These are phyloP conservation scores for Microplitis demolitor DNA, from an alignment of 1,140 invertebrate genomes.

Conservation along the genomic window DNA sequence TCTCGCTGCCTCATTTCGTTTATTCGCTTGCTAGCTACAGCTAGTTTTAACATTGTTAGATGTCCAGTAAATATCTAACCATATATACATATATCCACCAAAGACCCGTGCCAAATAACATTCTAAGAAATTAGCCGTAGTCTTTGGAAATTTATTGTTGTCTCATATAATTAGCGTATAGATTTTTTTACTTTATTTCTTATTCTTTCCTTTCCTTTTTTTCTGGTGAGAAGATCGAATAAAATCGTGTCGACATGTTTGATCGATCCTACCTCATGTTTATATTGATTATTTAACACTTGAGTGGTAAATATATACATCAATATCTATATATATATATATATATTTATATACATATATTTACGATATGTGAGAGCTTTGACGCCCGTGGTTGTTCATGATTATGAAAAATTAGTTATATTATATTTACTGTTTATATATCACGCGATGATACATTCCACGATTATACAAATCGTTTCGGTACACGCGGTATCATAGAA, in stretches of 20 bases:
- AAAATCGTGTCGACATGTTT: constrained; percentile 2
- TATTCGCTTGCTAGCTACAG: constrained; percentile 31
- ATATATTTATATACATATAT: no score
- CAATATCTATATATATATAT: no score
- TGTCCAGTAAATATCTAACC: background rate
- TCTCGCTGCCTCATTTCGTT: constrained; percentile 38
- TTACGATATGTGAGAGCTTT: background rate
- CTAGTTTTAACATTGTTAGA: background rate
- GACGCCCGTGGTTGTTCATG: background rate
- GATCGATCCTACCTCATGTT: background rate
- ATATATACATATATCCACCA: background rate
- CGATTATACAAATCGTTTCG: constrained; percentile 3
- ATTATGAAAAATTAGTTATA: background rate
- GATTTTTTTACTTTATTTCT: background rate
- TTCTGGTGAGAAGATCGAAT: background rate
- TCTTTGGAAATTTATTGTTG: constrained; percentile 11
- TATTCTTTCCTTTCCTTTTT: background rate
- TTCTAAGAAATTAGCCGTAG: constrained; percentile 1
- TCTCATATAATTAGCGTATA: background rate
- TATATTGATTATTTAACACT: background rate
- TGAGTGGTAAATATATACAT: no score
- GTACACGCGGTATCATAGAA: constrained; percentile 2
- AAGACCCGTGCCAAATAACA: constrained; percentile 26
- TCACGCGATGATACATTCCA: constrained; percentile 10
- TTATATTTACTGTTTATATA: background rate